A percentile compares a stretch with the other conserved stretches of the same genome.
Evolutionary conservation across 2,113 vertebrate genomes (phyloP).

Genomic region (Aythya baeri): DNA sequence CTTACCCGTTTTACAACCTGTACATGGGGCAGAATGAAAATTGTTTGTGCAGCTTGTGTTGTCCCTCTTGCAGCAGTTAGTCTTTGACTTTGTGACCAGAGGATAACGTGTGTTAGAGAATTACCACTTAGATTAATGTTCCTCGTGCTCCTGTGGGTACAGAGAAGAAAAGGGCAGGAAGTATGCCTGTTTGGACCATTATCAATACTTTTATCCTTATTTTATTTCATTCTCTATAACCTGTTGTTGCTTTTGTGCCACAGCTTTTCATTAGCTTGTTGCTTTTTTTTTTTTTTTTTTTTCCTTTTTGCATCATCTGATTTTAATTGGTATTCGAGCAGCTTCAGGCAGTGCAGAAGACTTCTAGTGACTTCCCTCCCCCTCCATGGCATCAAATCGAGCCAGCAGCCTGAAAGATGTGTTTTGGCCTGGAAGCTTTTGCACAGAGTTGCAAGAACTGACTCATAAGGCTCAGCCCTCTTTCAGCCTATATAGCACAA

Average conservation of each 20-base stretch:
- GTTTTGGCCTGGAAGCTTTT: constrained; percentile 39
- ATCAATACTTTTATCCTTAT: not conserved
- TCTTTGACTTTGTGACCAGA: not conserved
- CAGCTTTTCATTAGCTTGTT: not conserved
- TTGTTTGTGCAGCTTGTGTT: not conserved
- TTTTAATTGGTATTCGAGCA: constrained; percentile 11
- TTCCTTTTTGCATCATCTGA: not conserved
- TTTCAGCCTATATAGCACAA: constrained; percentile 12
- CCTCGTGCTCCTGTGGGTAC: not conserved
- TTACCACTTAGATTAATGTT: fast-evolving
- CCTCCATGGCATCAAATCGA: not conserved
- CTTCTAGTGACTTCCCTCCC: not conserved
- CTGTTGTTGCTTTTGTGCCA: not conserved
- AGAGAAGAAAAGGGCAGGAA: not conserved
- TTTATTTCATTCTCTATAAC: not conserved
- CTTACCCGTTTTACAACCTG: not conserved
- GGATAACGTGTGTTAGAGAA: not conserved
- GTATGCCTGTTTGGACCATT: not conserved
- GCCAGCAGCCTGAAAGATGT: constrained; percentile 1
- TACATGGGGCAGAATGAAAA: not conserved
- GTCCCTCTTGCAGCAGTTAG: not conserved
- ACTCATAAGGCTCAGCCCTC: not conserved
- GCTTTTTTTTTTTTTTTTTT: not conserved
- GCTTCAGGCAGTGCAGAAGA: not conserved
- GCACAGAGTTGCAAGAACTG: constrained; percentile 6